These are phyloP conservation scores for Manduca sexta DNA, from an alignment of 1,140 invertebrate genomes.

Conservation along the genomic window DNA sequence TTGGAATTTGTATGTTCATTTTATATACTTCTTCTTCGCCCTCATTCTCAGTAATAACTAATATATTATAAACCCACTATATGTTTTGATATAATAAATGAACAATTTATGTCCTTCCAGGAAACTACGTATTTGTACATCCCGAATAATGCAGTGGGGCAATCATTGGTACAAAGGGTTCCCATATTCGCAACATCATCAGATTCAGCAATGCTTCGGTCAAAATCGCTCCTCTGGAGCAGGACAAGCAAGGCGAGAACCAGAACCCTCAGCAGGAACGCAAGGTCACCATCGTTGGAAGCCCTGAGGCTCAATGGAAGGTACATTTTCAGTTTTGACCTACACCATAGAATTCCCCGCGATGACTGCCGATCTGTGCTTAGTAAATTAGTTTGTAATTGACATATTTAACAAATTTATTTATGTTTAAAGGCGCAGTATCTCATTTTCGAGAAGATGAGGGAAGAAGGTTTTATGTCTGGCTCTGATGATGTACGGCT, in stretches of 20 bases:
- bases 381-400: no score
- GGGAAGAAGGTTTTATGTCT: slow-evolving; percentile 93
- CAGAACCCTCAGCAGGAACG: slow-evolving; percentile 83
- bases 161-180: slow-evolving; percentile 97
- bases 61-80: no score
- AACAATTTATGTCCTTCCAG: slow-evolving; percentile 53
- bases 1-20: no score
- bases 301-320: slow-evolving; percentile 97
- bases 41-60: no score
- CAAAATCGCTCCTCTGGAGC: slow-evolving; percentile 91
- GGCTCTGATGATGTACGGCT: slow-evolving; percentile 93
- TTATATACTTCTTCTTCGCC: no score
- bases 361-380: no score
- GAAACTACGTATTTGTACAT: slow-evolving; percentile 96
- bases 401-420: no score
- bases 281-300: slow-evolving; percentile 96
- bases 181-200: slow-evolving; percentile 97
- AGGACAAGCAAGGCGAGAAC: slow-evolving; percentile 79
- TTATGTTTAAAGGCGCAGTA: slow-evolving; percentile 94
- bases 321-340: no score
- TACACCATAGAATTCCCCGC: no score
- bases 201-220: slow-evolving; percentile 95
- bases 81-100: neutral
- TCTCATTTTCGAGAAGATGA: slow-evolving; percentile 97
- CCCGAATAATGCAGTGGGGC: slow-evolving; percentile 98